These are phyloP conservation scores for Campopleginae sp. DNA, from an alignment of 2,888 invertebrate genomes.

Conservation along the genomic window DNA sequence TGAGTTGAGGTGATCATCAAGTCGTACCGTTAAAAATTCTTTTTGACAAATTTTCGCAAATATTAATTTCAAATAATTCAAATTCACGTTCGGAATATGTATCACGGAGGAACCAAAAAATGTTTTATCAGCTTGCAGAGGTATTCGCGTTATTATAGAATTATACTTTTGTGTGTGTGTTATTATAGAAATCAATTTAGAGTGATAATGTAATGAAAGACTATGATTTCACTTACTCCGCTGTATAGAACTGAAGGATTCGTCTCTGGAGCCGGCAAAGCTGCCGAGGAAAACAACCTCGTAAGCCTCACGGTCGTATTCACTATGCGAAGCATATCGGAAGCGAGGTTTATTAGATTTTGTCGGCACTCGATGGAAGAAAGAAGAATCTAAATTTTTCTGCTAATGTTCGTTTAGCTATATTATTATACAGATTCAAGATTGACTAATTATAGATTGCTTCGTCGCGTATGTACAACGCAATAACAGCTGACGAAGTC, in stretches of 20 bases:
- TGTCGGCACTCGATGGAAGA: background rate
- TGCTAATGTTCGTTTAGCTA: background rate
- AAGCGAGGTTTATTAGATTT: background rate
- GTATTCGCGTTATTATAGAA: no score
- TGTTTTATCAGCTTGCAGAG: no score
- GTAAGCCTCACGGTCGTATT: conserved; percentile 60
- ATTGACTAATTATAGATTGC: conserved; percentile 11
- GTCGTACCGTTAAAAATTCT: no score
- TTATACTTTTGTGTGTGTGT: no score
- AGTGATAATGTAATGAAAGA: background rate
- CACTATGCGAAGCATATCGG: conserved; percentile 74
- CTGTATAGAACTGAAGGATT: conserved; percentile 91
- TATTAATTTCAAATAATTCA: no score
- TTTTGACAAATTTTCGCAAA: no score
- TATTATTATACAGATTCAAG: background rate
- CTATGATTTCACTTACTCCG: conserved; percentile 86
- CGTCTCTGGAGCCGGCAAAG: conserved; percentile 88
- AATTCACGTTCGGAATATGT: no score
- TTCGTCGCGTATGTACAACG: background rate
- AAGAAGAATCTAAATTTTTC: background rate
- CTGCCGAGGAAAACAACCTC: conserved; percentile 77
- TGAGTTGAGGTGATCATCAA: no score
- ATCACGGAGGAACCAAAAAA: no score
- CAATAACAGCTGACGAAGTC: background rate
- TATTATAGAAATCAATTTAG: background rate